Evolutionary conservation across 2,113 vertebrate genomes (phyloP).

Genomic region (Hypomesus transpacificus): DNA sequence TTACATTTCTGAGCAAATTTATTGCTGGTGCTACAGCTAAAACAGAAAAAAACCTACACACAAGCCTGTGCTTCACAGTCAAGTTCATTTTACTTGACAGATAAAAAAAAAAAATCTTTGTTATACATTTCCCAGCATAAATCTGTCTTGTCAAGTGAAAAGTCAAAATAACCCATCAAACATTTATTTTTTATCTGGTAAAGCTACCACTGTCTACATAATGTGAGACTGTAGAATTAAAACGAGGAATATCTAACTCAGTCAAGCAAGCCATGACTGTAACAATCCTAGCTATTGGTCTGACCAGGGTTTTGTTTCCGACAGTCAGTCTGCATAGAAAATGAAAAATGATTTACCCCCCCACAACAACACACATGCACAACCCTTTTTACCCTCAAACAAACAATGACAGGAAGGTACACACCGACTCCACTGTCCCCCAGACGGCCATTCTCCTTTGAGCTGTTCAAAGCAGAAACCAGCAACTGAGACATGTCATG

Average conservation of each 20-base stretch:
- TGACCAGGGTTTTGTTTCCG: not conserved
- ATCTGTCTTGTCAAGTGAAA: too few relatives aligned
- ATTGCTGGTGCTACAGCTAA: conserved; percentile 43
- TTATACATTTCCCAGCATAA: too few relatives aligned
- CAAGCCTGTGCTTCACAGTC: conserved; percentile 7
- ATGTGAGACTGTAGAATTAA: too few relatives aligned
- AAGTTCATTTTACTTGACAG: not conserved
- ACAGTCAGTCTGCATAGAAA: conserved; percentile 16
- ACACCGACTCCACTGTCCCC: not conserved
- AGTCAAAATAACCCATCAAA: not conserved
- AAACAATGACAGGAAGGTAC: not conserved
- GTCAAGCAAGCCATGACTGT: not conserved
- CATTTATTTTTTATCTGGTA: not conserved
- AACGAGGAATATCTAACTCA: too few relatives aligned
- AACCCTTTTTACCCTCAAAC: not conserved
- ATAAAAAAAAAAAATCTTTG: too few relatives aligned
- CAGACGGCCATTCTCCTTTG: conserved; percentile 10
- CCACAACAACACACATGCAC: not conserved
- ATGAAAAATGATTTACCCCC: conserved; percentile 1
- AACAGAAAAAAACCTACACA: conserved; percentile 23
- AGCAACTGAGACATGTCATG: not conserved
- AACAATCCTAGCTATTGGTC: not conserved
- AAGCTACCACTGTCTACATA: not conserved
- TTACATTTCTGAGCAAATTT: conserved; percentile 19
- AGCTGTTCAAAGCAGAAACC: not conserved